phyloP scores from a whole-genome alignment of 2,888 invertebrate genomes.

The Alviniconcha strummeri region DNA sequence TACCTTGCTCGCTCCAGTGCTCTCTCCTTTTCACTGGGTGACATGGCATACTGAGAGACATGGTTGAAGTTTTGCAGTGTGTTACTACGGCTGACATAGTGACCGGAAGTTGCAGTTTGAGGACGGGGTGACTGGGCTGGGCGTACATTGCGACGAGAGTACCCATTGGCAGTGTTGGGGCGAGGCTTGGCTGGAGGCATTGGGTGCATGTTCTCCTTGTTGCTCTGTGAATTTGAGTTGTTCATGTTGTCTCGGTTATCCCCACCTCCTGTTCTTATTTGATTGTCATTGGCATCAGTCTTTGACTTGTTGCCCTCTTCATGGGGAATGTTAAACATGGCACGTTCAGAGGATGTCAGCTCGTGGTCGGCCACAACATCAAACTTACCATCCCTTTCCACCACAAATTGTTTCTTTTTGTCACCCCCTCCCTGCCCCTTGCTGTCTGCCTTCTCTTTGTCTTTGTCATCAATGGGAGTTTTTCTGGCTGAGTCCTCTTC shows the following conservation, averaged over 20 bases:
- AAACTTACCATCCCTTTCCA: constrained; percentile 69
- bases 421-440: constrained; percentile 33
- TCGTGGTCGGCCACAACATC: constrained; percentile 65
- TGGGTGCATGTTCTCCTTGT: constrained; percentile 35
- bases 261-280: constrained; percentile 3
- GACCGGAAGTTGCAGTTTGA: constrained; percentile 52
- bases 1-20: constrained; percentile 50
- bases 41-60: constrained; percentile 67
- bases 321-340: constrained; percentile 25
- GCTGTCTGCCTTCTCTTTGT: constrained; percentile 32
- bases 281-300: neutral
- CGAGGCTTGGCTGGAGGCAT: constrained; percentile 46
- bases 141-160: constrained; percentile 41
- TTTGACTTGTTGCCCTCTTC: neutral
- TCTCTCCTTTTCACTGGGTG: constrained; percentile 57
- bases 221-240: constrained; percentile 17
- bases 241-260: constrained; percentile 24
- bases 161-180: constrained; percentile 56
- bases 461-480: neutral
- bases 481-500: constrained; percentile 23
- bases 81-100: constrained; percentile 27
- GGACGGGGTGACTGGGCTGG: constrained; percentile 51
- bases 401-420: constrained; percentile 62
- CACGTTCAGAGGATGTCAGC: constrained; percentile 55
- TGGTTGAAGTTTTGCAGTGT: constrained; percentile 56